Conservation (phyloP, 2,113 vertebrate genomes). For the Choloepus hoffmanni region DNA sequence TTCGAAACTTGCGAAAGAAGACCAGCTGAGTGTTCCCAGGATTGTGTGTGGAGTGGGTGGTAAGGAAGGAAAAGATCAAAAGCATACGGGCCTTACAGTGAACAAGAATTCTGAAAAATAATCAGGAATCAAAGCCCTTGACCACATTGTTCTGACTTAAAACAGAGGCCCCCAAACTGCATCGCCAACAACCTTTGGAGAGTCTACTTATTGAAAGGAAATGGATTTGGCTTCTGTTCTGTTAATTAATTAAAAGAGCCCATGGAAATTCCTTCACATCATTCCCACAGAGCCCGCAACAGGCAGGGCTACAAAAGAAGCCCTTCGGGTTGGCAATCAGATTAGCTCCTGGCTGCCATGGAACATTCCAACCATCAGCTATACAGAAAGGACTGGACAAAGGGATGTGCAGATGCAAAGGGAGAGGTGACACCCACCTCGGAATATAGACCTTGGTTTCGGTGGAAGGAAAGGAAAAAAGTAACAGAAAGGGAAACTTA, state of each 20-base stretch:
- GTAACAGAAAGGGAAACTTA: constrained; percentile 56
- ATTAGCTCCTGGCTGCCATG: neutral
- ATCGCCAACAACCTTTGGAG: neutral
- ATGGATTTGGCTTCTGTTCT: constrained; percentile 49
- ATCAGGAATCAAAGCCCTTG: constrained; percentile 17
- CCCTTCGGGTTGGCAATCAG: neutral
- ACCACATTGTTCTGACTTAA: neutral
- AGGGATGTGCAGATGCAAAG: neutral
- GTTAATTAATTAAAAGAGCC: constrained; percentile 11
- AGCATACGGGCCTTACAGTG: neutral
- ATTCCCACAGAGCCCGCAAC: neutral
- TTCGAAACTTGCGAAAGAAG: constrained; percentile 67
- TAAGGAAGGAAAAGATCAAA: constrained; percentile 46
- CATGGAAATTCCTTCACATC: constrained; percentile 24
- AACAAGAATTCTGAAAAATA: neutral
- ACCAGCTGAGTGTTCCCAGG: constrained; percentile 56
- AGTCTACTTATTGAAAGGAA: neutral
- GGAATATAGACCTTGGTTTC: neutral
- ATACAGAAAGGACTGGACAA: neutral
- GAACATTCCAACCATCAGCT: neutral
- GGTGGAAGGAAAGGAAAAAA: constrained; percentile 23
- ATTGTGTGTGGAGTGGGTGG: constrained; percentile 34
- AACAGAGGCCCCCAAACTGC: neutral
- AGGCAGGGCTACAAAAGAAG: neutral
- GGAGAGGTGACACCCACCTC: neutral